These are phyloP conservation scores for Tribolium freemani DNA, from an alignment of 2,888 invertebrate species.

Conservation along the genomic window DNA sequence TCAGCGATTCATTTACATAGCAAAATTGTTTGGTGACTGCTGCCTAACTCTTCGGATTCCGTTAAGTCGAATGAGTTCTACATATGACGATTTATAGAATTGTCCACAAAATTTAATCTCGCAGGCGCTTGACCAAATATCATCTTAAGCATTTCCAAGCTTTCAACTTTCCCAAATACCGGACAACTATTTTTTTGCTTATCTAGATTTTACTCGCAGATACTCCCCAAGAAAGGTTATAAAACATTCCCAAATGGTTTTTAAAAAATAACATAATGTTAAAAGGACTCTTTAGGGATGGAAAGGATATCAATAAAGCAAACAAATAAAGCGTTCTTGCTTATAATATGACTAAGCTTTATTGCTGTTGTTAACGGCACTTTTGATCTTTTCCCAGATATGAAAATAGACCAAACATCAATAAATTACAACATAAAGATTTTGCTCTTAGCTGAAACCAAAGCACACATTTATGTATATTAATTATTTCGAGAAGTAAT, in stretches of 20 bases:
- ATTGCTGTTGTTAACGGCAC: neutral
- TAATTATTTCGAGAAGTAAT: neutral
- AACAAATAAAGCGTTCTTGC: neutral
- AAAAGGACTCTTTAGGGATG: neutral
- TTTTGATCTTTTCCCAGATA: neutral
- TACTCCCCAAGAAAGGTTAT: no score
- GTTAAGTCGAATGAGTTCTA: conserved; percentile 16
- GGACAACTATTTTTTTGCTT: neutral
- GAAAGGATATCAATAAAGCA: neutral
- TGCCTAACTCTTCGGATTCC: conserved; percentile 13
- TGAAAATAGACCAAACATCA: neutral
- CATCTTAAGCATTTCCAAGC: conserved; percentile 1
- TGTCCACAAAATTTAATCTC: conserved; percentile 21
- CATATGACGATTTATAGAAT: conserved; percentile 32
- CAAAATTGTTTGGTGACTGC: conserved; percentile 3
- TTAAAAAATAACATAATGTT: neutral
- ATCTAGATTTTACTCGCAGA: neutral
- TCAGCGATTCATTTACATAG: neutral
- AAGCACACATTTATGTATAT: no score
- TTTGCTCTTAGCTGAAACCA: neutral
- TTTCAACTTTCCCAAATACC: neutral
- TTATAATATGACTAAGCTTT: neutral
- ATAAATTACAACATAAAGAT: neutral
- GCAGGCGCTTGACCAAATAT: conserved; percentile 24
- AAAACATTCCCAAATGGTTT: no score